Evolutionary conservation across 2,113 vertebrate species (phyloP).

Genomic region (Chrysochloris asiatica): DNA sequence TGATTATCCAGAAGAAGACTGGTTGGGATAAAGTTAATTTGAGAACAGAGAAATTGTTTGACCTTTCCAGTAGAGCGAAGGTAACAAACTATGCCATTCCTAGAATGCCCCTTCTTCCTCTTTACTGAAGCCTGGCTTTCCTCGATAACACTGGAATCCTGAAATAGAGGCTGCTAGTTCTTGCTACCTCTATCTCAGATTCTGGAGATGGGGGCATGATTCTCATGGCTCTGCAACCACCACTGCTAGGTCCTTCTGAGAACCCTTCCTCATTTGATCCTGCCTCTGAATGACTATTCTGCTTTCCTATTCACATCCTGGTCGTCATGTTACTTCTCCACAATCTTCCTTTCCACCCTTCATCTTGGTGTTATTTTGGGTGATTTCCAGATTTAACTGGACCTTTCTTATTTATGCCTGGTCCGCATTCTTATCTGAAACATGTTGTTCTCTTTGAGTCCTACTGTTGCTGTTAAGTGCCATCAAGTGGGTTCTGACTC

Average conservation of each 20-base stretch:
- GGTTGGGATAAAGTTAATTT: conserved; percentile 9
- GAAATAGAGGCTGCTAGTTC: not conserved
- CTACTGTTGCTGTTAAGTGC: too few relatives aligned
- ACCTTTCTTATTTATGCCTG: not conserved
- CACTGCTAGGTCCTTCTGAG: not conserved
- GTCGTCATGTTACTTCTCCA: not conserved
- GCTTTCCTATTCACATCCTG: not conserved
- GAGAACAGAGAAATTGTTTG: not conserved
- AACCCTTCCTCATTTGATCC: not conserved
- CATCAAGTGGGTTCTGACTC: too few relatives aligned
- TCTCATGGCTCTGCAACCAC: not conserved
- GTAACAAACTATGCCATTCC: not conserved
- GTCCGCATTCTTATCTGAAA: not conserved
- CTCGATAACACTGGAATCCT: not conserved
- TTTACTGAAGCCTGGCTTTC: not conserved
- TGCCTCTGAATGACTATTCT: not conserved
- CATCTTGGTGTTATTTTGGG: not conserved
- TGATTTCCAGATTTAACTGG: not conserved
- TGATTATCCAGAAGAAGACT: not conserved
- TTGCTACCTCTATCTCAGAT: not conserved
- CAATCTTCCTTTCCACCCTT: not conserved
- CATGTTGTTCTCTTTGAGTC: not conserved
- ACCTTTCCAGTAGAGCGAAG: not conserved
- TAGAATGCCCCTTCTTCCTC: not conserved
- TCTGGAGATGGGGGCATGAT: not conserved